Conservation (phyloP, 2,113 vertebrate genomes). For the Argyrosomus japonicus region DNA sequence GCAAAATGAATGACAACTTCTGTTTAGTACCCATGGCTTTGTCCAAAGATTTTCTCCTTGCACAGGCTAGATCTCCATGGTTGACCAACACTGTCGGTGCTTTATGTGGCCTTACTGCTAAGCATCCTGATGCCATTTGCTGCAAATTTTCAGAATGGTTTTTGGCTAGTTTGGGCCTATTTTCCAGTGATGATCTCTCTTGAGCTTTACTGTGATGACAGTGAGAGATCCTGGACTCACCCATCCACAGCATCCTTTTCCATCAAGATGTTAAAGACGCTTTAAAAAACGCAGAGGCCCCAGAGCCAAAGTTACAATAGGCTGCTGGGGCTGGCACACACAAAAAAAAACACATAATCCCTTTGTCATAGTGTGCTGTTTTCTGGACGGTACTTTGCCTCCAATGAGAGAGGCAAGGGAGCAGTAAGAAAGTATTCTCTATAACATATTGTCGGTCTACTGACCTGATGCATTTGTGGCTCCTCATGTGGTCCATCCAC, state of each 20-base stretch:
- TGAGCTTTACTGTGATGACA: slow-evolving; percentile 11
- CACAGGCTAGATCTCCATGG: background rate
- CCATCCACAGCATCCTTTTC: slow-evolving; percentile 5
- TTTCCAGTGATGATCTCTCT: slow-evolving; percentile 1
- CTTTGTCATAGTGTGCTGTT: slow-evolving; percentile 5
- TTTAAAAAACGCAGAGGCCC: background rate
- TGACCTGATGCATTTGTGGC: background rate
- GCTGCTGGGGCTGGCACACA: background rate
- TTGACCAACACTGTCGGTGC: background rate
- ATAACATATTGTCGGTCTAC: background rate
- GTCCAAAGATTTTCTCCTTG: background rate
- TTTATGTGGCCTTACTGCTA: background rate
- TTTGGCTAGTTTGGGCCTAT: background rate
- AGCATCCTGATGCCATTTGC: background rate
- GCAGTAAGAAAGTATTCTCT: background rate
- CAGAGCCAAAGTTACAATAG: slow-evolving; percentile 1
- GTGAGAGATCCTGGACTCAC: slow-evolving; percentile 2
- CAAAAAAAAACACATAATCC: background rate
- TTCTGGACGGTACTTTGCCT: background rate
- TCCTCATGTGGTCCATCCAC: background rate
- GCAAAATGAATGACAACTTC: slow-evolving; percentile 33
- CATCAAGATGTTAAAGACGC: background rate
- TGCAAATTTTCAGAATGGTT: background rate
- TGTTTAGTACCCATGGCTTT: background rate
- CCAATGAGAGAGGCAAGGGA: background rate